Base-by-base conservation (phyloP, 2,113 vertebrate genomes). In the Pelobates fuscus region DNA sequence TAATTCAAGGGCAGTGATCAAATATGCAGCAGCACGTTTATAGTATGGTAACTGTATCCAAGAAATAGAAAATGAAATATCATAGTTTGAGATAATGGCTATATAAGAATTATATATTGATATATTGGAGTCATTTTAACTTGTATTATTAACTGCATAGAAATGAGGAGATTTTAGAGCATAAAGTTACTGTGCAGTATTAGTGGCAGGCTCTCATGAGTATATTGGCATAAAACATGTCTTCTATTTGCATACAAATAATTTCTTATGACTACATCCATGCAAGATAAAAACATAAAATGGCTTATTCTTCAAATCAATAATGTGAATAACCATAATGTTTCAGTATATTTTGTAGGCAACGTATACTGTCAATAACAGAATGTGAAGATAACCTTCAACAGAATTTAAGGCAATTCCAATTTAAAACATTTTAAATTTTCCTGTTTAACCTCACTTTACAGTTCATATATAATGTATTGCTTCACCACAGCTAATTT, bases 11-110 rank as follows among this genome's bases (percentile, higher is more conserved):
- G 25, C 15, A 21, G 25, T 52, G 20, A 10, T 8, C 41, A 23
- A 23, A 3, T 44, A 72, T 8, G 58, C 77, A 71, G 26, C 8
- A 2, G 2, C 49, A 1, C 24, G n/a, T 58, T 52, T 72, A 43
- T 72, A 64, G 63, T 43, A 72, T 63, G 20, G 43, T 49, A 0
- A 7, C 43, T 70, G 1, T n/a, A 76, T 43, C 18, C 15, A 8
- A 52, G n/a, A n/a, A n/a, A 3, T 5, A 32, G 27, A 72, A 54
- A 14, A 63, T 63, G 59, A 70, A 27, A 81, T 68, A 25, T 46
- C 12, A 59, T 59, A 27, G 58, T 70, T 41, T 61, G 25, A 5
- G 21, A 17, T 54, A 49, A 73, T 67, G 0, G 0, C 23, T 70
- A 25, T 0, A 6, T 52, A 17, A 0, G 18, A 70, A 37, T 67